phyloP scores from a whole-genome alignment of 2,888 invertebrate genomes.

The Ecdyonurus torrentis region DNA sequence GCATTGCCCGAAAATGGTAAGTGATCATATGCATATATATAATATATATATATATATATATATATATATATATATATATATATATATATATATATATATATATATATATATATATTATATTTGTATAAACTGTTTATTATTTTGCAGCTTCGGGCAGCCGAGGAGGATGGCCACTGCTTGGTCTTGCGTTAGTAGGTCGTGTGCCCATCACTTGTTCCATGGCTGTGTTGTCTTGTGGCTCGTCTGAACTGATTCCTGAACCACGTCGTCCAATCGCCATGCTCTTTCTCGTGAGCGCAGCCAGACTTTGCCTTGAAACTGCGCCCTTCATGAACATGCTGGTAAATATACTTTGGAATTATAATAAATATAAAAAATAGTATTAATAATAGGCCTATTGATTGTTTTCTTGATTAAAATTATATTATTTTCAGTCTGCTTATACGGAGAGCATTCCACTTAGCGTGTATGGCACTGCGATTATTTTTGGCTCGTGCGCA shows the following conservation, averaged over 20 bases:
- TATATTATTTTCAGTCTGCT: neutral
- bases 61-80: no score
- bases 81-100: no score
- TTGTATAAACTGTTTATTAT: no score
- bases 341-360: slow-evolving; percentile 7
- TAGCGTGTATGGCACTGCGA: neutral
- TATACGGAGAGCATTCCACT: neutral
- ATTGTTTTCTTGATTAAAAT: neutral
- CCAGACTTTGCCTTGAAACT: slow-evolving; percentile 10
- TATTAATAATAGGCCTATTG: neutral
- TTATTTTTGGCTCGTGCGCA: neutral
- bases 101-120: no score
- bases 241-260: slow-evolving; percentile 11
- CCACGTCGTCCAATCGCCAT: slow-evolving; percentile 5
- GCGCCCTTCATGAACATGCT: slow-evolving; percentile 13
- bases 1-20: neutral
- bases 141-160: neutral
- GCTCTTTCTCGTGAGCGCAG: slow-evolving; percentile 12
- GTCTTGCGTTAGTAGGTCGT: slow-evolving; percentile 11
- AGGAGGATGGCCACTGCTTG: slow-evolving; percentile 9
- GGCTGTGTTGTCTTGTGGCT: slow-evolving; percentile 12
- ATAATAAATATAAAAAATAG: no score
- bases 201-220: slow-evolving; percentile 13
- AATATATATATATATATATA: no score
- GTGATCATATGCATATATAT: no score